Base-by-base conservation (phyloP, 30 jellyfish, hydroid and myxozoan genomes). In the Catostylus mosaicus region DNA sequence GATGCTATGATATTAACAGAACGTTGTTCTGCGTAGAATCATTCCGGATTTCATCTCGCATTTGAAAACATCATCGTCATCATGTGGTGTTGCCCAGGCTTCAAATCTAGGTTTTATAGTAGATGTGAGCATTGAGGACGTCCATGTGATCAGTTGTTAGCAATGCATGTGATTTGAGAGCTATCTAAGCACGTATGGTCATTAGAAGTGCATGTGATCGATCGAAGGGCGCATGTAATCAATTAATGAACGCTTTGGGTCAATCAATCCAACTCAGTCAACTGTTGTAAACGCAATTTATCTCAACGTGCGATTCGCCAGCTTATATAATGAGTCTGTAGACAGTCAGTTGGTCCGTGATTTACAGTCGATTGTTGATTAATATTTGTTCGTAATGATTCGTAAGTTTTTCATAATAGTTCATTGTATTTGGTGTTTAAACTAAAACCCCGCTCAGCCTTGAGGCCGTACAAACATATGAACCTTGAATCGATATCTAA, bases 311-410 rank as follows among this genome's bases (percentile, higher is more conserved):
- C n/a, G n/a, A n/a, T n/a, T n/a, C 54, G 54, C 54, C 16, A 9
- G 14, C 11, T 5, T 40, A 14, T 40, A 40, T 40, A 40, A 40
- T 14, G 54, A 14, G 54, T 40, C 14, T 40, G 7, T 40, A 40
- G 54, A 14, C 54, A 16, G 26, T 27, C 63, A 3, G 63, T 50
- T 50, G 27, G 24, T 50, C 24, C 20, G 19, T 50, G 63, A 0
- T 50, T 50, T 10, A 5, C 26, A 50, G 5, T 9, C 63, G 20
- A 50, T 50, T 50, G 14, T 8, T 50, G 63, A 50, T 50, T 50
- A 50, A 50, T 50, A 18, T 10, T 27, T 50, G 63, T 50, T 50
- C 63, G 63, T 50, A 50, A 50, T 50, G 63, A 50, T 50, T 50
- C 63, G 20, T 18, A 2, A 50, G 19, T 50, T 50, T 50, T 50